Conservation (phyloP, 2,888 invertebrate species). For the Tinea pellionella region DNA sequence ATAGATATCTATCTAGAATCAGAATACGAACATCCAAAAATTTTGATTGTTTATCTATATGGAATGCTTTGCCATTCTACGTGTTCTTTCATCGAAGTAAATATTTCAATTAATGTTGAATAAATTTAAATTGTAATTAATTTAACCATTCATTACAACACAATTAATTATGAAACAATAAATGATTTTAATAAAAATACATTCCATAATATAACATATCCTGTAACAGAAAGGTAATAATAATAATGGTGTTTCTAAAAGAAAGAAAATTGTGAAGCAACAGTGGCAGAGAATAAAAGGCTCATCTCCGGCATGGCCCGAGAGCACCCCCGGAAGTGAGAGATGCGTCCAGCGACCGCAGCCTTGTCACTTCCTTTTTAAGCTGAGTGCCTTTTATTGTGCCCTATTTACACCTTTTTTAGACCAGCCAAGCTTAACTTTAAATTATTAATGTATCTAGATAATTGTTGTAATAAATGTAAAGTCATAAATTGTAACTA, state of each 20-base stretch:
- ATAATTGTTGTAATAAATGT: too few relatives aligned
- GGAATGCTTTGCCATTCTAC: too few relatives aligned
- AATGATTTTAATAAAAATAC: neutral
- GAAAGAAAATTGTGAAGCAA: constrained; percentile 13
- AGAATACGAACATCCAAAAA: neutral
- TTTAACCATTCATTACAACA: too few relatives aligned
- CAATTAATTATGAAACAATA: neutral
- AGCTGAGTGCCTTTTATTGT: neutral
- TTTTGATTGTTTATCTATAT: too few relatives aligned
- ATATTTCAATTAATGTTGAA: too few relatives aligned
- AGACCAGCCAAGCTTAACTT: too few relatives aligned
- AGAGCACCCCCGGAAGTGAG: constrained; percentile 17
- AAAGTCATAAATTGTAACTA: too few relatives aligned
- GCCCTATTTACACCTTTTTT: neutral
- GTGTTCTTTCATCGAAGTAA: too few relatives aligned
- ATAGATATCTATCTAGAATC: neutral
- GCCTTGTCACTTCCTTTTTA: constrained; percentile 31
- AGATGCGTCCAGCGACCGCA: constrained; percentile 19
- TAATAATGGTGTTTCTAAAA: constrained; percentile 14
- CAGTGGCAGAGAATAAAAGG: constrained; percentile 28
- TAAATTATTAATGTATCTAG: too few relatives aligned
- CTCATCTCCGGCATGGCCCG: constrained; percentile 28
- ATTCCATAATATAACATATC: neutral
- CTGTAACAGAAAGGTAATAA: constrained; percentile 12
- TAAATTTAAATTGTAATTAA: too few relatives aligned